A percentile compares a stretch with the other conserved stretches of the same genome.
phyloP scores from a whole-genome alignment of 2,888 invertebrate species.

The Liposcelis brunnea region DNA sequence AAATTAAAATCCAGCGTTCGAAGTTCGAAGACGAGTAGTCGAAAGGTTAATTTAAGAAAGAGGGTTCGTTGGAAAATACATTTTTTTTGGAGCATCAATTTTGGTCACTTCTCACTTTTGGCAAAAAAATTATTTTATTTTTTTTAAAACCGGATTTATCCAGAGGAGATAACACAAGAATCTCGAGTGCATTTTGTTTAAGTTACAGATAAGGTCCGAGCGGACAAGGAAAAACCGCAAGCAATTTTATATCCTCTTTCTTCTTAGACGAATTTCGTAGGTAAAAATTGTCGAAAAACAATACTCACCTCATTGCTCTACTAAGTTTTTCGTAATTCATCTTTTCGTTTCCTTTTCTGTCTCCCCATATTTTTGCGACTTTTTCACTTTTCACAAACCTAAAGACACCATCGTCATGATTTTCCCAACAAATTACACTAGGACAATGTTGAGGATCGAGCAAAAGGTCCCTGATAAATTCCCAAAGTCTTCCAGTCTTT shows the following conservation, averaged over 20 bases:
- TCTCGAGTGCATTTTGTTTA: too few relatives aligned
- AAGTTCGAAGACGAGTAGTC: too few relatives aligned
- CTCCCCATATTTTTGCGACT: slow-evolving; percentile 76
- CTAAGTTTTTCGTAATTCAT: slow-evolving; percentile 91
- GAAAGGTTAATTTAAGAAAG: slow-evolving; percentile 11
- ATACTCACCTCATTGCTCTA: slow-evolving; percentile 59
- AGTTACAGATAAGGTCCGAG: too few relatives aligned
- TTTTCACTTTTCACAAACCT: slow-evolving; percentile 74
- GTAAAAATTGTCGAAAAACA: neutral
- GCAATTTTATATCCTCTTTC: neutral
- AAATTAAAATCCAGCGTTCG: too few relatives aligned
- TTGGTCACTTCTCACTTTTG: too few relatives aligned
- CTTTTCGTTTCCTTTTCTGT: slow-evolving; percentile 64
- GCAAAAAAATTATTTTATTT: too few relatives aligned
- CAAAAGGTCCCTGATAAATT: slow-evolving; percentile 69
- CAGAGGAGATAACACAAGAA: too few relatives aligned
- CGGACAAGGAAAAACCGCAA: neutral
- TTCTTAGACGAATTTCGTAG: too few relatives aligned
- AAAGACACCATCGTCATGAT: slow-evolving; percentile 66
- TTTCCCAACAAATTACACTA: slow-evolving; percentile 74
- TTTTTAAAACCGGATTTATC: too few relatives aligned
- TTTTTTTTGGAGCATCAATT: too few relatives aligned
- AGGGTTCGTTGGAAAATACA: too few relatives aligned
- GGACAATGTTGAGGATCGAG: slow-evolving; percentile 60
- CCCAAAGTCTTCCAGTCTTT: slow-evolving; percentile 44